Evolutionary conservation across 2,113 vertebrate species (phyloP).

Genomic region (Nycticryphes semicollaris): DNA sequence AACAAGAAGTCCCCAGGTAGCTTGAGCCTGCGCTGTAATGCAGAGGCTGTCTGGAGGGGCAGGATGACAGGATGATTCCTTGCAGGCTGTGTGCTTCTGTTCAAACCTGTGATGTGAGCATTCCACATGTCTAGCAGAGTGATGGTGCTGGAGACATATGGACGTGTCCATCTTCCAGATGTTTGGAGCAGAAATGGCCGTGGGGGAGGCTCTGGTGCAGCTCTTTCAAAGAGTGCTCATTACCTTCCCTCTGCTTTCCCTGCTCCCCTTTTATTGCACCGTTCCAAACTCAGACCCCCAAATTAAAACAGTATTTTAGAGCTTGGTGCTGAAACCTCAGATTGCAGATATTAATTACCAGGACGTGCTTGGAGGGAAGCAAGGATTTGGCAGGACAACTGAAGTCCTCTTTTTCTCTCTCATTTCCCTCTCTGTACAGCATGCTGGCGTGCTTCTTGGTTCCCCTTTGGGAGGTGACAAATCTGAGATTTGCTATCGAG

Average conservation of each 20-base stretch:
- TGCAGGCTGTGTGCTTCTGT: not conserved
- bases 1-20: not conserved
- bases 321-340: not conserved
- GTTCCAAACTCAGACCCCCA: not conserved
- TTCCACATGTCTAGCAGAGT: not conserved
- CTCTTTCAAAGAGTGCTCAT: not conserved
- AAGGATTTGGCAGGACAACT: not conserved
- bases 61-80: constrained; percentile 2
- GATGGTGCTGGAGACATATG: not conserved
- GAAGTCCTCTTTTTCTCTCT: not conserved
- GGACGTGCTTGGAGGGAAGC: not conserved
- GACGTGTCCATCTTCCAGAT: not conserved
- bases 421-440: not conserved
- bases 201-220: not conserved
- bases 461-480: constrained; percentile 34
- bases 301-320: constrained; percentile 26
- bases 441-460: not conserved
- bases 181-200: not conserved
- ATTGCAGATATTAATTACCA: not conserved
- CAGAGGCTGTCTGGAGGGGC: constrained; percentile 14
- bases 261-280: not conserved
- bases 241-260: not conserved
- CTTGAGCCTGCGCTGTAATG: not conserved
- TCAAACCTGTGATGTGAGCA: constrained; percentile 13
- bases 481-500: not conserved